These are phyloP conservation scores for Tonatia bakeri DNA, from an alignment of 2,113 vertebrate species.

Conservation along the genomic window DNA sequence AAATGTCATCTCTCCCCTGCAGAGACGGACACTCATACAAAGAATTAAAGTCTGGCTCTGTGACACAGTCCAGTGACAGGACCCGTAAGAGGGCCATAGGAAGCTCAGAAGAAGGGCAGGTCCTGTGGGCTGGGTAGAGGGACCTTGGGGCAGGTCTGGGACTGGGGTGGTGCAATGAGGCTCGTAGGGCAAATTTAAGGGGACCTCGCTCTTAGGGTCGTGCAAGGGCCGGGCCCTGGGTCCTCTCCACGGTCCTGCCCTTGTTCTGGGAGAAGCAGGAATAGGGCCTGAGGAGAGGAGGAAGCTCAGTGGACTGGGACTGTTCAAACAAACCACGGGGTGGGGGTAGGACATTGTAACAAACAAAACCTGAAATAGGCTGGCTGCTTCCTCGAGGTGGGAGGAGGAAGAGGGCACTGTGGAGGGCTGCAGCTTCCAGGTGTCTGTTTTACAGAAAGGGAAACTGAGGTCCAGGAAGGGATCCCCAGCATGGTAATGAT, in stretches of 20 bases:
- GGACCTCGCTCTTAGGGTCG: fast-evolving
- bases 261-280: neutral
- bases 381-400: neutral
- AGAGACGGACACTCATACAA: too few relatives aligned
- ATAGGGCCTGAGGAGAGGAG: neutral
- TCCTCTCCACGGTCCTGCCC: neutral
- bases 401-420: neutral
- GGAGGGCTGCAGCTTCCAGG: neutral
- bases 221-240: too few relatives aligned
- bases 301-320: neutral
- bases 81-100: neutral
- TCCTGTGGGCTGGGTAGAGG: neutral
- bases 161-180: too few relatives aligned
- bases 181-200: neutral
- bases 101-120: neutral
- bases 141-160: neutral
- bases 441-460: neutral
- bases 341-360: neutral
- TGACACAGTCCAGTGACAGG: neutral
- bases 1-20: neutral
- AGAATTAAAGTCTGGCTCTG: neutral
- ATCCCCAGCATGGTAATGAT: neutral
- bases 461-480: neutral
- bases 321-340: neutral
- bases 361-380: neutral